These are phyloP conservation scores for Sarcophaga subvicina DNA, from an alignment of 2,888 invertebrate species.

Conservation along the genomic window DNA sequence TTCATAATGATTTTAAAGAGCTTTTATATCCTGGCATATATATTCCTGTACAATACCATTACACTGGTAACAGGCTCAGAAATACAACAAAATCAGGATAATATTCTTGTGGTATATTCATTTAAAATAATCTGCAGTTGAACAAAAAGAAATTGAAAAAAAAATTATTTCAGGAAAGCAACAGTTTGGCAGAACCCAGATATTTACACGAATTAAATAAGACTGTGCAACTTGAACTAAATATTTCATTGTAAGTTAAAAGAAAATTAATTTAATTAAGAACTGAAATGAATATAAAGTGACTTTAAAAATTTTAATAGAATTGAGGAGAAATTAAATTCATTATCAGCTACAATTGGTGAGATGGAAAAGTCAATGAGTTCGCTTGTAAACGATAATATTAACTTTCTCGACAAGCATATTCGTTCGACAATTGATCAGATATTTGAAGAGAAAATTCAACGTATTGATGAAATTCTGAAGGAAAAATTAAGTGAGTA, in stretches of 20 bases:
- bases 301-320: too few relatives aligned
- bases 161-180: too few relatives aligned
- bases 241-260: neutral
- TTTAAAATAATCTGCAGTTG: too few relatives aligned
- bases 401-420: neutral
- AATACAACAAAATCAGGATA: too few relatives aligned
- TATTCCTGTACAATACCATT: too few relatives aligned
- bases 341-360: neutral
- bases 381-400: constrained; percentile 8
- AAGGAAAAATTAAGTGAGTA: constrained; percentile 3
- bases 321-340: constrained; percentile 11
- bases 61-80: too few relatives aligned
- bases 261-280: neutral
- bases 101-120: too few relatives aligned
- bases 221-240: neutral
- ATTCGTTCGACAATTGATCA: neutral
- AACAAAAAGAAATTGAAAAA: too few relatives aligned
- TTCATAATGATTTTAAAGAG: too few relatives aligned
- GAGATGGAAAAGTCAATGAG: constrained; percentile 2
- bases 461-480: neutral
- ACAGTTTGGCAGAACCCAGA: too few relatives aligned
- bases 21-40: too few relatives aligned
- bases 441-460: neutral
- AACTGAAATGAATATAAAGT: neutral
- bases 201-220: too few relatives aligned